A percentile compares a stretch with the other conserved stretches of the same genome.
These are phyloP conservation scores for Cheilosia vulpina DNA, from an alignment of 2,888 invertebrate species.

Conservation along the genomic window DNA sequence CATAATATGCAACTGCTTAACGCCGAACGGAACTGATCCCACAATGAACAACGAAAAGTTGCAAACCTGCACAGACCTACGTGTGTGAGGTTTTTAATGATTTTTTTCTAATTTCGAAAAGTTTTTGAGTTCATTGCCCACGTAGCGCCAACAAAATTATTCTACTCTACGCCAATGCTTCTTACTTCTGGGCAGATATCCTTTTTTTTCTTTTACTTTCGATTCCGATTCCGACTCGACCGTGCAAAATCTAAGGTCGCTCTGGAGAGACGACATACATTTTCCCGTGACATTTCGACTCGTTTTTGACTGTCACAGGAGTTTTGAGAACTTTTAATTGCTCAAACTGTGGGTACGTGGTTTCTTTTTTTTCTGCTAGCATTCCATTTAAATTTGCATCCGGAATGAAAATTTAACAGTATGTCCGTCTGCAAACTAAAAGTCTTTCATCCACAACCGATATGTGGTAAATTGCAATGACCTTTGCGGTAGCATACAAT, in stretches of 20 bases:
- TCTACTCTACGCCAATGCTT: too few relatives aligned
- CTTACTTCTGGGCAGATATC: background rate
- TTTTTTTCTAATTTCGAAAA: too few relatives aligned
- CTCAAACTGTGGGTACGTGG: background rate
- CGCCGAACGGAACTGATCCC: too few relatives aligned
- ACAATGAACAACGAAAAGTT: too few relatives aligned
- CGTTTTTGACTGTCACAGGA: slow-evolving; percentile 10
- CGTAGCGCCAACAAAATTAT: too few relatives aligned
- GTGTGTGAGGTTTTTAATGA: too few relatives aligned
- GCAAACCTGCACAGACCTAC: too few relatives aligned
- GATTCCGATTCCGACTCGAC: slow-evolving; percentile 2
- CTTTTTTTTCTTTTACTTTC: slow-evolving; percentile 12
- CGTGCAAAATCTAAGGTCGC: slow-evolving; percentile 3
- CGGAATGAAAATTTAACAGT: slow-evolving; percentile 9
- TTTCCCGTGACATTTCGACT: slow-evolving; percentile 32
- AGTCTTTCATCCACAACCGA: background rate
- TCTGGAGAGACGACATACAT: background rate
- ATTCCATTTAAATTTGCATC: slow-evolving; percentile 16
- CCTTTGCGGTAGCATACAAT: slow-evolving; percentile 49
- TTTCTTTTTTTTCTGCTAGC: background rate
- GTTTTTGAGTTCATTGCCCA: too few relatives aligned
- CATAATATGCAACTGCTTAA: too few relatives aligned
- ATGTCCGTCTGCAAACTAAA: background rate
- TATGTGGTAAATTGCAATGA: slow-evolving; percentile 51
- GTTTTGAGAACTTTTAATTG: slow-evolving; percentile 60